Base-by-base conservation (phyloP, 2,113 vertebrate species). In the Xiphophorus couchianus region DNA sequence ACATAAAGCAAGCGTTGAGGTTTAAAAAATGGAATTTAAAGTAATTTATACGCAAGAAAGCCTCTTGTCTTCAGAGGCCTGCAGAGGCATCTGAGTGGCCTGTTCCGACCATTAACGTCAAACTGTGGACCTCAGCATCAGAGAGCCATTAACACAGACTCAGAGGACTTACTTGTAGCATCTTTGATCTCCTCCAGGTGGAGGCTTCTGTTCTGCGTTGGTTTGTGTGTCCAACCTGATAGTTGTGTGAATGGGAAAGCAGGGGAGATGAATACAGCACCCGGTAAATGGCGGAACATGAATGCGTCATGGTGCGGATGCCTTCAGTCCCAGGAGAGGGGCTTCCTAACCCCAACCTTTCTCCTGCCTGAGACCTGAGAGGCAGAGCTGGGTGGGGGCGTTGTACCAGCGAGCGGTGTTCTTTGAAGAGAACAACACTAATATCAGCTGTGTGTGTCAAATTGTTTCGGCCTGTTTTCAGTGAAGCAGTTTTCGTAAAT, bases 271-370 rank as follows among this genome's bases (percentile, higher is more conserved):
- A 88, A 93, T 90, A 90, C 90, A 85, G 91, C 86, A 82, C 83
- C 79, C 85, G 91, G 90, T 92, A 92, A 93, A 90, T 89, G 91
- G 93, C 90, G 86, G 90, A 92, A 93, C 93, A 91, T 82, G 83
- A 90, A 91, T 88, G 92, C 88, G 91, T 93, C 89, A 85, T 87
- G 90, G 78, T 76, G 85, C 77, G 91, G 92, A 94, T 93, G 93
- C 94, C 93, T 94, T 93, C 75, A 81, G 91, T 94, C 94, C 93
- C 94, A 89, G 85, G 93, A 92, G 93, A 92, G 92, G 84, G 78
- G 69, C 89, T 90, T 91, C 92, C 84, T 70, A 86, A 92, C 89
- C 60, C n/a, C 61, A 30, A 62, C 14, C 61, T 62, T 62, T 58
- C 51, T 62, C 28, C 27, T 62, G 61, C 29, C 61, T 62, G 61